Base-by-base conservation (phyloP, 2,797 vertebrate genomes). In the Parambassis ranga region DNA sequence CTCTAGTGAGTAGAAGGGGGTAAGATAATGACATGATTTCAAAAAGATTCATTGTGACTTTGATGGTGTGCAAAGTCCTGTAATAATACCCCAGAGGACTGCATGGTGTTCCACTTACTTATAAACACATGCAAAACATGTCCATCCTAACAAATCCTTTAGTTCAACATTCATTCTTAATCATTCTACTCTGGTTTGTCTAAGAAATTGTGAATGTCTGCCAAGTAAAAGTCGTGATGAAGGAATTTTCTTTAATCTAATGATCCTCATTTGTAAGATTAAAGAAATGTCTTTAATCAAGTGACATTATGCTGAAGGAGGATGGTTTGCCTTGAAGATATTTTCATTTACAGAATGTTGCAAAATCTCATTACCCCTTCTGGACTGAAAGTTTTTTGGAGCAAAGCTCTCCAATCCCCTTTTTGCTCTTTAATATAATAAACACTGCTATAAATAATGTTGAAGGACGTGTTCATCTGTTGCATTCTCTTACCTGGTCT, bases 401-500 rank as follows among this genome's bases (percentile, higher is more conserved):
- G 23, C 0, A 1, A 48, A 47, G 47, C 57, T 22, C 3, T 31
- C 8, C 3, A 26, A 65, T 69, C 26, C 8, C 41, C 28, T 37
- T 59, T 52, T 48, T 57, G 4, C 37, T 50, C 11, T 37, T 35
- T 13, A 13, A 18, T 4, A 31, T 35, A 35, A 31, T 35, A 35
- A 38, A 20, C 10, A 24, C 1, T 5, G 28, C 4, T 31, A 13
- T 38, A 51, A 43, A 52, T 9, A 32, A 38, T 30, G 60, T 26
- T 13, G 2, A 8, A 13, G 27, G 3, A 19, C 15, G 26, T 5
- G 10, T 2, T 11, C 61, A 60, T 56, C 1, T 41, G 58, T 4
- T 42, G 55, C 24, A 10, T 65, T 49, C 38, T 42, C 71, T 36
- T 90, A 98, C 96, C 96, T 97, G 91, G 96, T 98, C 87, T 98